Conservation (phyloP, 1,140 invertebrate genomes). For the Drosophila elegans region DNA sequence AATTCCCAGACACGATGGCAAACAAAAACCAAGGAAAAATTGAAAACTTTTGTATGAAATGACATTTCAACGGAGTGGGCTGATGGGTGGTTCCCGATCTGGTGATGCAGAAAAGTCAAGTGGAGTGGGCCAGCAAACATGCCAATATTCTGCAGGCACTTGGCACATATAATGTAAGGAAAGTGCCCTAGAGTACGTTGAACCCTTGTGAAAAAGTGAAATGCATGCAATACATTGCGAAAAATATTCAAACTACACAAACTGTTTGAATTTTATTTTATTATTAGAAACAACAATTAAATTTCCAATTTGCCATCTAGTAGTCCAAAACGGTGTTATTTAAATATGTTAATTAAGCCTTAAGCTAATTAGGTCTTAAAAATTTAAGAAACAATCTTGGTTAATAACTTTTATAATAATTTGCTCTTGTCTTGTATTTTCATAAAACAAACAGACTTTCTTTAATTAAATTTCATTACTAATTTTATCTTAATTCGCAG, state of each 20-base stretch:
- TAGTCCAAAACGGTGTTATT: too few species aligned
- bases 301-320: too few species aligned
- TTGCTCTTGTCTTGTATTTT: too few species aligned
- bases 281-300: too few species aligned
- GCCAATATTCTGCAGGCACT: slow-evolving; percentile 60
- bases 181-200: slow-evolving; percentile 26
- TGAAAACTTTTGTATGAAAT: slow-evolving; percentile 40
- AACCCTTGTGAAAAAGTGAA: slow-evolving; percentile 35
- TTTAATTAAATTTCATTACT: too few species aligned
- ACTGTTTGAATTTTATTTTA: too few species aligned
- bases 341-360: too few species aligned
- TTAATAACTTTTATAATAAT: too few species aligned
- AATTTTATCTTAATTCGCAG: too few species aligned
- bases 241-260: not conserved
- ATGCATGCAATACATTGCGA: slow-evolving; percentile 16
- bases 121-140: slow-evolving; percentile 41
- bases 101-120: slow-evolving; percentile 16
- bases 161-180: slow-evolving; percentile 45
- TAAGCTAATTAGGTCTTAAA: too few species aligned
- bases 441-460: too few species aligned
- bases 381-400: too few species aligned
- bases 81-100: not conserved
- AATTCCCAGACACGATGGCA: slow-evolving; percentile 65
- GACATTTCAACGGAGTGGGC: slow-evolving; percentile 12
- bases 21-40: slow-evolving; percentile 56